These are phyloP conservation scores for Drosophila nigromelanica DNA, from an alignment of 1,140 invertebrate species.

Conservation along the genomic window DNA sequence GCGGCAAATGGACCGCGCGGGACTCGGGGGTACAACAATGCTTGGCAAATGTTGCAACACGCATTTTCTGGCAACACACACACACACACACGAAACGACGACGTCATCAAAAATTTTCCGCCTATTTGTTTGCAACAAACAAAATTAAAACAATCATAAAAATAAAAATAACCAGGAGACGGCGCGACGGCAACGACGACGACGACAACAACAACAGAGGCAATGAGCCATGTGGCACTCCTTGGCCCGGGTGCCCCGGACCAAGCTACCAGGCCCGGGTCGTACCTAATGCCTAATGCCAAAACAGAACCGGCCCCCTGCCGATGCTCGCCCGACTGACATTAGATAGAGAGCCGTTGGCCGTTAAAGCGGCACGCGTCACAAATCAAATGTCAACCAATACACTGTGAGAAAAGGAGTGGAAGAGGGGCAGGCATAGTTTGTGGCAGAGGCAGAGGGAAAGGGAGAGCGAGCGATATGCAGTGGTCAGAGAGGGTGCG, in stretches of 20 bases:
- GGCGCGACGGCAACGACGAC: background rate
- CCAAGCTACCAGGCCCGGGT: background rate
- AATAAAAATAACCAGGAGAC: conserved; percentile 61
- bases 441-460: background rate
- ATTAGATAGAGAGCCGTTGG: conserved; percentile 17
- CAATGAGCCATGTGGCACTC: conserved; percentile 57
- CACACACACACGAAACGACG: conserved; percentile 6
- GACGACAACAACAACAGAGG: too few relatives aligned
- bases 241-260: conserved; percentile 11
- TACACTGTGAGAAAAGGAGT: conserved; percentile 5
- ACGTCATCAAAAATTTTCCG: conserved; percentile 69
- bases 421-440: background rate
- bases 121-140: conserved; percentile 80
- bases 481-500: background rate
- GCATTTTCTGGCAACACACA: background rate
- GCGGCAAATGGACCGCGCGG: conserved; percentile 10
- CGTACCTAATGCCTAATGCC: conserved; percentile 11
- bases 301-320: conserved; percentile 1
- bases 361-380: conserved; percentile 76
- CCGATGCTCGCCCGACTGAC: background rate
- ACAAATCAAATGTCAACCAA: conserved; percentile 73
- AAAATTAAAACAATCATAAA: conserved; percentile 79
- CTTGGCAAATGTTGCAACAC: conserved; percentile 55
- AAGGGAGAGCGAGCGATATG: background rate
- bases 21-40: conserved; percentile 1